These are phyloP conservation scores for Ophiothrix spiculata DNA, from an alignment of 35 echinoderm and acorn worm species.

Conservation along the genomic window DNA sequence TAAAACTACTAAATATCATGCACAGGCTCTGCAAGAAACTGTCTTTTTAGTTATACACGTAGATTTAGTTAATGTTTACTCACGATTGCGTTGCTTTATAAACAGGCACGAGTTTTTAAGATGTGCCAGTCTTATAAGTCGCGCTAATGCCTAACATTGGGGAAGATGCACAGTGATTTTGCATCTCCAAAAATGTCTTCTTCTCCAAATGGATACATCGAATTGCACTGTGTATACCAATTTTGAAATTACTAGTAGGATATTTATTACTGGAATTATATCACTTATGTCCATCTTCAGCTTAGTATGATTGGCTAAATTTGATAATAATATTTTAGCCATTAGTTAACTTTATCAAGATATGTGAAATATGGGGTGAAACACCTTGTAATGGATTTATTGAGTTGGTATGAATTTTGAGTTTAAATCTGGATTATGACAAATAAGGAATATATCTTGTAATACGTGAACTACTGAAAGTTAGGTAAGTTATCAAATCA, in stretches of 20 bases:
- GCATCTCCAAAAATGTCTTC: not conserved
- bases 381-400: no score
- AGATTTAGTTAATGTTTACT: slow-evolving; percentile 14
- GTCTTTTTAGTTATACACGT: slow-evolving; percentile 15
- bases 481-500: no score
- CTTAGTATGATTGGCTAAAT: not conserved
- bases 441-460: no score
- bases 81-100: not conserved
- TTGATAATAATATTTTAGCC: not conserved
- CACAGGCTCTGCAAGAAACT: not conserved
- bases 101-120: not conserved
- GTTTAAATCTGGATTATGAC: no score
- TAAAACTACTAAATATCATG: slow-evolving; percentile 14
- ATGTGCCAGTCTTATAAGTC: slow-evolving; percentile 1
- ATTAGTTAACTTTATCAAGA: not conserved
- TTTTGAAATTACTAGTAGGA: slow-evolving; percentile 10
- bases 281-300: not conserved
- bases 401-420: no score
- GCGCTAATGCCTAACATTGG: not conserved
- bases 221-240: not conserved
- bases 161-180: not conserved
- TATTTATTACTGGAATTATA: not conserved
- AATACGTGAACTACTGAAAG: no score
- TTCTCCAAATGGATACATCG: not conserved
- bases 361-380: no score